Percentiles rank a stretch among this genome's conserved stretches.
phyloP scores from a whole-genome alignment of 2,113 vertebrate genomes.

The Pterocles gutturalis region DNA sequence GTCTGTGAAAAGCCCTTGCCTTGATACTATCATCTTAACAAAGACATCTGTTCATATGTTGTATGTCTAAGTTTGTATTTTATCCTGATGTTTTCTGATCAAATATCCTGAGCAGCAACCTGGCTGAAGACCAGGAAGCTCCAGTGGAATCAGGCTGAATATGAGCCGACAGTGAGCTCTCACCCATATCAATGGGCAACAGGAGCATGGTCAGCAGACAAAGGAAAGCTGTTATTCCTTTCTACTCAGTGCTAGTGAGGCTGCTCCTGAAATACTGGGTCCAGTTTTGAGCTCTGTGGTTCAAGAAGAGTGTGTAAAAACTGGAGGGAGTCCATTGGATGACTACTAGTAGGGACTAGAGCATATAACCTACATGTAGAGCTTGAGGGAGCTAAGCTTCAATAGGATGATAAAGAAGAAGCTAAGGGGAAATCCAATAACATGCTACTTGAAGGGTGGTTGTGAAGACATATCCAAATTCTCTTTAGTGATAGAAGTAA shows the following conservation, averaged over 20 bases:
- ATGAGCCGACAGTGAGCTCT: not conserved
- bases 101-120: not conserved
- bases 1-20: not conserved
- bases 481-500: not conserved
- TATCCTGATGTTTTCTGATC: not conserved
- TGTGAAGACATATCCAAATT: not conserved
- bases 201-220: not conserved
- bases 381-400: not conserved
- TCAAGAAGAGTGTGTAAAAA: not conserved
- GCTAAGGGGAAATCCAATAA: not conserved
- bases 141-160: not conserved
- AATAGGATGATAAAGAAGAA: not conserved
- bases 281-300: not conserved
- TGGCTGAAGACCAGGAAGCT: not conserved
- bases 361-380: not conserved
- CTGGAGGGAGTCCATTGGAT: not conserved
- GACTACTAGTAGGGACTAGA: not conserved
- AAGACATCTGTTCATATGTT: not conserved
- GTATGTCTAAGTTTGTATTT: not conserved
- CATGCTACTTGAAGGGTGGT: not conserved
- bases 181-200: not conserved
- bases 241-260: not conserved
- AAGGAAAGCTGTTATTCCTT: not conserved
- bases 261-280: not conserved
- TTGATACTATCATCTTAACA: not conserved